Evolutionary conservation across 2,113 vertebrate species (phyloP), one percentile per base, ranked within the genome.

Genomic region (Limanda limanda): DNA sequence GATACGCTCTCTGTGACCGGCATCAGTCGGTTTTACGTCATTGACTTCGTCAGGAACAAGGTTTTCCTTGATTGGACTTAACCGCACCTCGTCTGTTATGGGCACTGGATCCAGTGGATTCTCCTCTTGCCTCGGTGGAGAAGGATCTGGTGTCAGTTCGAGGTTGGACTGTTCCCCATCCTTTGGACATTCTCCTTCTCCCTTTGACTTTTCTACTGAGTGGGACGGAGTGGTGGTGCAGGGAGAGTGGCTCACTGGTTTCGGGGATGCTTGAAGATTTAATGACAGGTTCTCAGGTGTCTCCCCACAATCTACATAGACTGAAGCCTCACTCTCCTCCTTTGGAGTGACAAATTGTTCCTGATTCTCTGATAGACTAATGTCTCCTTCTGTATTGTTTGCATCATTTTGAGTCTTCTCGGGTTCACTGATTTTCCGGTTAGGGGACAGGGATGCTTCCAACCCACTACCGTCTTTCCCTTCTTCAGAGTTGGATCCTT

Each of bases 1-100:
- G 85, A 98, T 97, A 85, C 97, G 97, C 37, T 96, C 97, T 85
- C 94, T 93, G 89, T 97, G 97, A 89, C 96, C 92, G 27, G 95
- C 94, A 87, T 96, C 95, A 0, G 75, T 81, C 1, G 78, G 61
- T 65, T 79, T 88, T 69, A 0, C 82, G 58, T 63, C 27, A 45
- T 71, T 74, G 3, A 2, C 31, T 23, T 90, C 74, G 17, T 88
- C 78, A 18, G 71, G 20, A 14, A 70, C 10, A 10, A 69, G 58
- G 24, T 84, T 88, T 80, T 93, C 90, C n/a, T 37, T 79, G 12
- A 84, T 86, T 68, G 91, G 85, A 86, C 82, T 91, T 66, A 91
- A 83, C 27, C 58, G 40, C 1, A 52, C 64, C 25, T 83, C 77
- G 37, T 92, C 82, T 74, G 63, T 59, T 52, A 40, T 48, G 18